Conservation (phyloP, 1,140 invertebrate species). For the Cyclina sinensis region DNA sequence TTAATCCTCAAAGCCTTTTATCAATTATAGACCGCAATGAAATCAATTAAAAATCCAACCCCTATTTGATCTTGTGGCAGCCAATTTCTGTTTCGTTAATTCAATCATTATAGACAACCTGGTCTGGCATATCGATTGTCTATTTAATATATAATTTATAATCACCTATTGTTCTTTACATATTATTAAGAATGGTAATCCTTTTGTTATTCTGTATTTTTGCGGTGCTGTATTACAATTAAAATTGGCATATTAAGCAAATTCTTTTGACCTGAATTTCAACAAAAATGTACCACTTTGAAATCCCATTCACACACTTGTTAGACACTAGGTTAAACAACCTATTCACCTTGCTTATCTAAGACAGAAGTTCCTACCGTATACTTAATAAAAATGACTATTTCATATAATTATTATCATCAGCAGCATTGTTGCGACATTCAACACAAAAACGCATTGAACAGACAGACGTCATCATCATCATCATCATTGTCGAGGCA, state of each 20-base stretch:
- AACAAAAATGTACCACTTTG: slow-evolving; percentile 33
- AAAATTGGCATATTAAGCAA: slow-evolving; percentile 15
- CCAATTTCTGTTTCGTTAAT: slow-evolving; percentile 22
- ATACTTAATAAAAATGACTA: too few species aligned
- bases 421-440: too few species aligned
- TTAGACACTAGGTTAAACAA: too few species aligned
- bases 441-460: too few species aligned
- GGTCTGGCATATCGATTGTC: not conserved
- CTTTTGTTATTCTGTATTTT: not conserved
- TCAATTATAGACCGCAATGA: not conserved
- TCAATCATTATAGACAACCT: not conserved
- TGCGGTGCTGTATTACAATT: not conserved
- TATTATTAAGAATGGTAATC: slow-evolving; percentile 11
- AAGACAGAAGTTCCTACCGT: too few species aligned
- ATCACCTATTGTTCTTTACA: not conserved
- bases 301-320: not conserved
- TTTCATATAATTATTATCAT: too few species aligned
- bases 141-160: not conserved
- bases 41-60: not conserved
- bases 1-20: not conserved
- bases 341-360: too few species aligned
- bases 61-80: not conserved
- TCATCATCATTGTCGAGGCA: too few species aligned
- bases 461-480: too few species aligned
- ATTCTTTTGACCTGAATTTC: slow-evolving; percentile 8